A percentile compares a stretch with the other conserved stretches of the same genome.
These are phyloP conservation scores for Scolopax mira DNA, from an alignment of 2,113 vertebrate species.

Conservation along the genomic window DNA sequence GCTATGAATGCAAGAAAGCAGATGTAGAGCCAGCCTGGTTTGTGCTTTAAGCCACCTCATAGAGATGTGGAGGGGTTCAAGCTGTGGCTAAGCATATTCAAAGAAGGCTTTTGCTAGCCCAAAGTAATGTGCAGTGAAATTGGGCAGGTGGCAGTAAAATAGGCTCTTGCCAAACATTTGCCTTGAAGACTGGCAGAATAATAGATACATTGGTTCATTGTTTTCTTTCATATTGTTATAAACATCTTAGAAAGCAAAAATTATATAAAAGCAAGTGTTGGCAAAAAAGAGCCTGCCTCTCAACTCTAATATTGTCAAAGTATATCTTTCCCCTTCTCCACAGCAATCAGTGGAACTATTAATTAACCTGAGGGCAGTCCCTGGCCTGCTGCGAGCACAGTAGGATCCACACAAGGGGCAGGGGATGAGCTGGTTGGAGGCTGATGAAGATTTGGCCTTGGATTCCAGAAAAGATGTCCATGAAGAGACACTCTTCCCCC, in stretches of 20 bases:
- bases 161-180: slow-evolving; percentile 32
- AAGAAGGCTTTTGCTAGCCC: slow-evolving; percentile 25
- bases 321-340: not conserved
- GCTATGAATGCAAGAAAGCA: not conserved
- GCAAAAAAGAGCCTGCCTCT: not conserved
- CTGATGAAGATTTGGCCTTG: slow-evolving; percentile 17
- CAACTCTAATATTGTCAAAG: not conserved
- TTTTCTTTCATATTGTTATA: not conserved
- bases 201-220: not conserved
- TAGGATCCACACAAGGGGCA: not conserved
- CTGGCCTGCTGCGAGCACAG: rapidly evolving
- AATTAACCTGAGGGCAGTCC: not conserved
- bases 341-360: not conserved
- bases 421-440: not conserved
- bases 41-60: not conserved
- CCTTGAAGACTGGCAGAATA: slow-evolving; percentile 45
- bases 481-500: not conserved
- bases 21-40: not conserved
- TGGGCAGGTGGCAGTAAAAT: slow-evolving; percentile 60
- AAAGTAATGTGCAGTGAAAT: slow-evolving; percentile 24
- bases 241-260: not conserved
- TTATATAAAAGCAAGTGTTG: not conserved
- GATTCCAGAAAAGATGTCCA: not conserved
- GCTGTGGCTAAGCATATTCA: slow-evolving; percentile 9
- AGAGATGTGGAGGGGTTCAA: not conserved